Percentiles rank a stretch among this genome's conserved stretches.
Evolutionary conservation across 2,888 invertebrate species (phyloP).

Genomic region (Heliconius erato): DNA sequence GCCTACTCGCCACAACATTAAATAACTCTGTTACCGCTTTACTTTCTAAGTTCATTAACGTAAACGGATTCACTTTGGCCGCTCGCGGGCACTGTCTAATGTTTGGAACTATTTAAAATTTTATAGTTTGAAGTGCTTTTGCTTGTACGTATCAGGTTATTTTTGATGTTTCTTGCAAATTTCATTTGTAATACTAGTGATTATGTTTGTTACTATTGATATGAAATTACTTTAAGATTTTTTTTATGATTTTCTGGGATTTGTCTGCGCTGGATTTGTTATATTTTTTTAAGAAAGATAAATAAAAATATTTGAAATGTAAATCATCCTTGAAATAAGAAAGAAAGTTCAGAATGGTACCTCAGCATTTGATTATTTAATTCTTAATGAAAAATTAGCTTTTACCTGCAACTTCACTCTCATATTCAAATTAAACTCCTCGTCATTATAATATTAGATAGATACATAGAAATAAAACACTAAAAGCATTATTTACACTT

Average conservation of each 20-base stretch:
- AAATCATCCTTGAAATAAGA: too few relatives aligned
- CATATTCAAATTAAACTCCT: too few relatives aligned
- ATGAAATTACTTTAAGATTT: neutral
- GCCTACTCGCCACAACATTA: conserved; percentile 47
- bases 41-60: conserved; percentile 48
- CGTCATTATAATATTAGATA: too few relatives aligned
- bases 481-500: neutral
- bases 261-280: neutral
- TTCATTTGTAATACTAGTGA: neutral
- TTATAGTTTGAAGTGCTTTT: neutral
- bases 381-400: too few relatives aligned
- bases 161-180: neutral
- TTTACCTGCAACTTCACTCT: too few relatives aligned
- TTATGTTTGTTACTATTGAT: neutral
- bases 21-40: conserved; percentile 48
- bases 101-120: conserved; percentile 38
- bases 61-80: conserved; percentile 43
- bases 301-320: too few relatives aligned
- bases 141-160: neutral
- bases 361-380: too few relatives aligned
- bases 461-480: too few relatives aligned
- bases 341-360: too few relatives aligned
- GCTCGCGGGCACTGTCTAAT: conserved; percentile 38
- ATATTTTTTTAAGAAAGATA: neutral
- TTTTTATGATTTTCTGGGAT: neutral